Evolutionary conservation across 2,113 vertebrate genomes (phyloP).

Genomic region (mouse (Mus musculus)): GRCm39 chr6:93889001-93889500

Average conservation of each 20-base stretch:
- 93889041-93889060: slow-evolving; percentile 33
- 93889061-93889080: slow-evolving; percentile 42
- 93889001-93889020: background rate
- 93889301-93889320: slow-evolving; percentile 33
- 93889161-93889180: background rate
- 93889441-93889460: background rate
- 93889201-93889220: slow-evolving; percentile 39
- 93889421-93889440: slow-evolving; percentile 35
- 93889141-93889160: slow-evolving; percentile 28
- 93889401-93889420: slow-evolving; percentile 25
- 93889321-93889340: slow-evolving; percentile 51
- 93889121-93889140: background rate
- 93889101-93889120: slow-evolving; percentile 1
- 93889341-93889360: slow-evolving; percentile 68
- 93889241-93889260: slow-evolving; percentile 51
- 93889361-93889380: slow-evolving; percentile 58
- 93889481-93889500: slow-evolving; percentile 55
- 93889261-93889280: background rate
- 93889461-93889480: slow-evolving; percentile 5
- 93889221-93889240: slow-evolving; percentile 26
- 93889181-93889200: background rate
- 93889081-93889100: slow-evolving; percentile 57
- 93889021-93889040: slow-evolving; percentile 16
- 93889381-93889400: slow-evolving; percentile 76
- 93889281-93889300: slow-evolving; percentile 24